Base-by-base conservation (phyloP, 2,888 invertebrate species). In the Drosophila mettleri region DNA sequence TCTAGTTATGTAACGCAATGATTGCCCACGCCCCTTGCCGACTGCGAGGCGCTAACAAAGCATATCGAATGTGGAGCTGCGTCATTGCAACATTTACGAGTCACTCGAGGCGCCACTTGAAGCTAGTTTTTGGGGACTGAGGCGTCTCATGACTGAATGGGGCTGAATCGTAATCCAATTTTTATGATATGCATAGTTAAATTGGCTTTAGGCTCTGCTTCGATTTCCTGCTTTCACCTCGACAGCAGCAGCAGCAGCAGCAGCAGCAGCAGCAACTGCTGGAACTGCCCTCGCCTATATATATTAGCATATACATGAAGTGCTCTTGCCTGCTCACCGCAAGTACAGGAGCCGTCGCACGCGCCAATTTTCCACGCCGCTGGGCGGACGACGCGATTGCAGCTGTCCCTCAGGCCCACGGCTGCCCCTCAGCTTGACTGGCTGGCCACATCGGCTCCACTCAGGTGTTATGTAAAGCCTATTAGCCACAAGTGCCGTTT, bases 301-400 rank as follows among this genome's bases (percentile, higher is more conserved):
- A 24, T 22, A 73, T 77, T 73, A 62, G 69, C 52, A 63, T 59
- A 63, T 38, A 12, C 8, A 16, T 27, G 36, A 18, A 52, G 34
- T 48, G 51, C 29, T 57, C 22, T 60, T 62, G 31, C 64, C n/a
- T 27, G 39, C 41, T 52, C 74, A 54, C 85, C 79, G 64, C 68
- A 61, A 63, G 46, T 38, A 33, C 62, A 60, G 65, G 57, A 67
- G 72, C 63, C 68, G 60, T 76, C 71, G 86, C 89, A 84, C 88
- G 84, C 89, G 89, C 73, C 84, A 89, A 89, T 85, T 85, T 88
- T 89, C 88, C 84, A 72, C 67, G 43, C 76, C 83, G 71, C 88
- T 84, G 89, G 60, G 67, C 74, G 78, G 66, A 58, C 83, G 61
- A 59, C 54, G 43, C 54, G 43, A 27, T 34, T 24, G 22, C 46